Evolutionary conservation across 2,113 vertebrate species (phyloP), one percentile per base, ranked within the genome.

Genomic region (Lasiurus borealis): DNA sequence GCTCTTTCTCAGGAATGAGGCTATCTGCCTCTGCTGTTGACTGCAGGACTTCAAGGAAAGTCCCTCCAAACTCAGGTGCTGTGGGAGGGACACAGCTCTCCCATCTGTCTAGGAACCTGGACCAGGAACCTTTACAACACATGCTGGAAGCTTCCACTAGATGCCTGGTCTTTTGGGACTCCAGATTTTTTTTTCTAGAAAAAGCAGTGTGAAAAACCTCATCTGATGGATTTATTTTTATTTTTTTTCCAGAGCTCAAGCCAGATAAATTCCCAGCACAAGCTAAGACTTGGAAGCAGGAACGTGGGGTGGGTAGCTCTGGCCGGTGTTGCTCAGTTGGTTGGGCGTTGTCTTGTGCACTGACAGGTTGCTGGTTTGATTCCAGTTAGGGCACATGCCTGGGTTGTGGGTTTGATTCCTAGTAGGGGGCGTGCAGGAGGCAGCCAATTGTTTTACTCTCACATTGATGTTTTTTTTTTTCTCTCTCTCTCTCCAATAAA

Each of bases 251-350:
- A 95, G 64, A 36, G 50, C 71, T 76, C 31, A 46, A 72, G 76
- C 68, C 72, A 92, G 84, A 44, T 13, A 10, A 89, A 66, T 90
- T 80, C 85, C 29, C 72, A 87, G 84, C 50, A 64, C 29, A 88
- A 88, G 89, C 82, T 89, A 83, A 82, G 89, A 78, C 77, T 88
- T 90, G 68, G 91, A 77, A 83, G 69, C 44, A 86, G 82, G 88
- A 90, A 77, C n/a, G 54, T 18, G 14, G 76, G 81, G 46, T 18
- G 31, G 78, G 64, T 59, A 66, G 29, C 14, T 6, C 64, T 31
- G 64, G 64, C 64, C 6, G 0, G 64, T 66, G 64, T 66, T 29
- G 29, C 64, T 66, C 29, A 66, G 27, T 31, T 31, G 64, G 64
- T 66, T 66, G 64, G 29, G 62, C 27, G 2, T 14, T 29, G 27